Evolutionary conservation across 1,140 invertebrate genomes (phyloP).

Genomic region (Anastrepha ludens): DNA sequence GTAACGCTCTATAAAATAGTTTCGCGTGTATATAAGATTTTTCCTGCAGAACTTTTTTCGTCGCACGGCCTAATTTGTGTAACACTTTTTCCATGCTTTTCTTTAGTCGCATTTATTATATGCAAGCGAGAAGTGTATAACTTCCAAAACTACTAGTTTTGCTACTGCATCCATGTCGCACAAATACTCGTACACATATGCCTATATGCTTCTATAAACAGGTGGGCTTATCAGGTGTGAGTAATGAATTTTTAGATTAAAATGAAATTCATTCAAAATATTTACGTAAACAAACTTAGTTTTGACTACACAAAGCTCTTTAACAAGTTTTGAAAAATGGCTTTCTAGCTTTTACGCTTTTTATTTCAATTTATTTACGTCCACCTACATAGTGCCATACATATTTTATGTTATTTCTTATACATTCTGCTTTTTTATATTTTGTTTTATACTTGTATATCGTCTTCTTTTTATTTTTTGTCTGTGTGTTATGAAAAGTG

Average conservation of each 20-base stretch:
- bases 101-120: background rate
- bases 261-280: background rate
- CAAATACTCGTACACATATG: background rate
- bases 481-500: background rate
- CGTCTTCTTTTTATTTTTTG: no score
- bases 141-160: background rate
- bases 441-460: no score
- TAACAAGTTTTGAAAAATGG: background rate
- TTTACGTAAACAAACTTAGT: conserved; percentile 13
- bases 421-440: no score
- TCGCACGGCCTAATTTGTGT: no score
- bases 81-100: no score
- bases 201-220: background rate
- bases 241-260: conserved; percentile 32
- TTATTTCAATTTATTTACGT: conserved; percentile 42
- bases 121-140: background rate
- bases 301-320: conserved; percentile 16
- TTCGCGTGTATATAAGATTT: no score
- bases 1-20: no score
- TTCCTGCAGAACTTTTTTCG: no score
- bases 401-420: background rate
- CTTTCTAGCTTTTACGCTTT: conserved; percentile 32
- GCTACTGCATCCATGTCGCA: background rate
- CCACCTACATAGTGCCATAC: conserved; percentile 1
- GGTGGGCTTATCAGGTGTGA: background rate